A percentile compares a stretch with the other conserved stretches of the same genome.
Evolutionary conservation across 2,113 vertebrate genomes (phyloP).

Genomic region (Hyperopisus bebe): DNA sequence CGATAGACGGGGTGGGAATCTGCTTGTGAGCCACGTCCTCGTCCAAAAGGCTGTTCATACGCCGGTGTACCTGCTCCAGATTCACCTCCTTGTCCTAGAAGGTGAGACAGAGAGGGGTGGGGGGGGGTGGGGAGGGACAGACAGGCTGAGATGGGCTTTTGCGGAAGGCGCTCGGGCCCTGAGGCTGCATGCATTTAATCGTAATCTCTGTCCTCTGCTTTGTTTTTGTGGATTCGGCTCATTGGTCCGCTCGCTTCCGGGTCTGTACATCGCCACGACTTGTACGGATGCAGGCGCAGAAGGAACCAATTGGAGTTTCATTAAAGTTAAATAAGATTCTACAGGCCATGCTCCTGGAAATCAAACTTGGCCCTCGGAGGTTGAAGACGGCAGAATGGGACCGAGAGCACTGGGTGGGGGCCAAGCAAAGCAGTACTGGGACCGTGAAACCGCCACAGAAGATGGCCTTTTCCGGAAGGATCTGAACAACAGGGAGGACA

Average conservation of each 20-base stretch:
- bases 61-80: constrained; percentile 91
- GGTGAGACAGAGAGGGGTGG: constrained; percentile 13
- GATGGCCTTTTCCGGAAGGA: not conserved
- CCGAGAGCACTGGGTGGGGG: not conserved
- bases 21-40: constrained; percentile 98
- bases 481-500: not conserved
- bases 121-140: constrained; percentile 40
- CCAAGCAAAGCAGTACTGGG: not conserved
- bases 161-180: constrained; percentile 37
- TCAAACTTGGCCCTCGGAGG: constrained; percentile 57
- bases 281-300: not conserved
- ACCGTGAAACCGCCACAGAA: not conserved
- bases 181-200: constrained; percentile 42
- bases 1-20: constrained; percentile 87
- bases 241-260: not conserved
- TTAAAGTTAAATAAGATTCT: constrained; percentile 21
- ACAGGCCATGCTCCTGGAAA: constrained; percentile 57
- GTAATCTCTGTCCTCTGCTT: not conserved
- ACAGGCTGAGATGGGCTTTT: constrained; percentile 61
- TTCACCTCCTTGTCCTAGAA: constrained; percentile 96
- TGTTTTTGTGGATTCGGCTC: not conserved
- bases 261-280: constrained; percentile 25
- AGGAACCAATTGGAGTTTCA: constrained; percentile 29
- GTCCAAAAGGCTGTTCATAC: constrained; percentile 96
- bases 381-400: not conserved